A percentile compares a stretch with the other conserved stretches of the same genome.
Evolutionary conservation across 2,888 invertebrate species (phyloP).

Genomic region (Blastobasis adustella): DNA sequence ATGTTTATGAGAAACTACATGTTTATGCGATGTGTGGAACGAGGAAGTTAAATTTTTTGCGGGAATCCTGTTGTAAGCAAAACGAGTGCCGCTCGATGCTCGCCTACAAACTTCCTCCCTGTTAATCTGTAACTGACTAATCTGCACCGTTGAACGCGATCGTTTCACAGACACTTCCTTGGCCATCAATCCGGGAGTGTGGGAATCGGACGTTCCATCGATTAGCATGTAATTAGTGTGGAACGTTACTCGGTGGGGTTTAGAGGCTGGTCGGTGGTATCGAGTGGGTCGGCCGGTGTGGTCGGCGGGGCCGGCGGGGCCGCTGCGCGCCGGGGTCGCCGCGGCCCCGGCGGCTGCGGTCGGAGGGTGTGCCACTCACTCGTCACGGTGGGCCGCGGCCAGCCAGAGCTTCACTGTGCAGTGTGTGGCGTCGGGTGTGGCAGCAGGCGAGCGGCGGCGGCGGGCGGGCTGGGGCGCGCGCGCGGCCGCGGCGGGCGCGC

Average conservation of each 20-base stretch:
- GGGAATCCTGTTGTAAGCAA: background rate
- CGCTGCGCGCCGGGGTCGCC: background rate
- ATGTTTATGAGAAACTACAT: background rate
- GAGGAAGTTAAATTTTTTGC: background rate
- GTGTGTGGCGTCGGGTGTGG: background rate
- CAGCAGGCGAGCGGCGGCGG: constrained; percentile 10
- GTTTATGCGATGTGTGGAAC: background rate
- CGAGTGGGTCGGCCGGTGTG: background rate
- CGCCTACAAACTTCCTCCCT: no score
- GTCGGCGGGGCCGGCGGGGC: background rate
- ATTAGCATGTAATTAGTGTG: no score
- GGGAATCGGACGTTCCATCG: no score
- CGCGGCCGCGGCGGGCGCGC: constrained; percentile 18
- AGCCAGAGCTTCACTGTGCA: constrained; percentile 1
- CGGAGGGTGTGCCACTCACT: constrained; percentile 6
- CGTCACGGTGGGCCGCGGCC: constrained; percentile 5
- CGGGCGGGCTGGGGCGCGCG: constrained; percentile 11
- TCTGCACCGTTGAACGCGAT: no score
- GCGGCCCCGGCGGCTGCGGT: constrained; percentile 10
- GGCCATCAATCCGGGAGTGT: no score
- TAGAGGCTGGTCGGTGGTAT: background rate
- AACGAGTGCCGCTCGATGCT: no score
- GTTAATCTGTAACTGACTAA: no score
- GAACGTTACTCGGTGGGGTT: no score
- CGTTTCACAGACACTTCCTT: no score